Percentiles rank a stretch among this genome's conserved stretches.
Evolutionary conservation across 1,140 invertebrate genomes (phyloP).

Genomic region (Latrodectus geometricus): DNA sequence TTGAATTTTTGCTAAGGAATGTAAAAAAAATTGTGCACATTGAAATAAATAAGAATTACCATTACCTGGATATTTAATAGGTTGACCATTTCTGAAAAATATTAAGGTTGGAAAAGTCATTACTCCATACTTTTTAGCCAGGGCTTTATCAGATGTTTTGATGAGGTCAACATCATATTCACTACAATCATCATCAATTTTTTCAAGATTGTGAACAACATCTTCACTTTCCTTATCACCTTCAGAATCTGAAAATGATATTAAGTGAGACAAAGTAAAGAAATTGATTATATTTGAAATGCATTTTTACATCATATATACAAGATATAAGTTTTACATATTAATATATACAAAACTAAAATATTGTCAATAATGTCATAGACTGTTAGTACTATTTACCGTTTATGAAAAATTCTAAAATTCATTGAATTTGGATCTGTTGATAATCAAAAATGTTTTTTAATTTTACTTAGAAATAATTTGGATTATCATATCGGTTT

Average conservation of each 20-base stretch:
- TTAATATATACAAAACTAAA: neutral
- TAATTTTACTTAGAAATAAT: no score
- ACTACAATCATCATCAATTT: constrained; percentile 90
- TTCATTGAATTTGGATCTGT: no score
- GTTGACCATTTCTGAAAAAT: constrained; percentile 90
- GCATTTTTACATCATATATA: neutral
- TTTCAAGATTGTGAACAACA: constrained; percentile 83
- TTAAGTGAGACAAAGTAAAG: neutral
- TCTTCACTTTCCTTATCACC: constrained; percentile 71
- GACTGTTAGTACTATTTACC: no score
- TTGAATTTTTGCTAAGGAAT: no score
- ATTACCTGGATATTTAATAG: constrained; percentile 88
- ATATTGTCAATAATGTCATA: neutral
- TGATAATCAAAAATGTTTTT: no score
- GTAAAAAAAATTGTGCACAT: no score
- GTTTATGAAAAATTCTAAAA: no score
- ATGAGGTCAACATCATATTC: constrained; percentile 94
- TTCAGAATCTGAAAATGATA: constrained; percentile 78
- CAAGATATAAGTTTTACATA: neutral
- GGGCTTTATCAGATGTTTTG: constrained; percentile 87
- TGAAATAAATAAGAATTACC: no score
- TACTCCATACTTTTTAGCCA: constrained; percentile 95
- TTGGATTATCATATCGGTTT: no score
- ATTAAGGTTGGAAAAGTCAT: constrained; percentile 89
- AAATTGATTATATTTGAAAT: neutral